Percentiles rank a stretch among this genome's conserved stretches.
Conservation (phyloP, 2,797 vertebrate species). For the Intellagama lesueurii region DNA sequence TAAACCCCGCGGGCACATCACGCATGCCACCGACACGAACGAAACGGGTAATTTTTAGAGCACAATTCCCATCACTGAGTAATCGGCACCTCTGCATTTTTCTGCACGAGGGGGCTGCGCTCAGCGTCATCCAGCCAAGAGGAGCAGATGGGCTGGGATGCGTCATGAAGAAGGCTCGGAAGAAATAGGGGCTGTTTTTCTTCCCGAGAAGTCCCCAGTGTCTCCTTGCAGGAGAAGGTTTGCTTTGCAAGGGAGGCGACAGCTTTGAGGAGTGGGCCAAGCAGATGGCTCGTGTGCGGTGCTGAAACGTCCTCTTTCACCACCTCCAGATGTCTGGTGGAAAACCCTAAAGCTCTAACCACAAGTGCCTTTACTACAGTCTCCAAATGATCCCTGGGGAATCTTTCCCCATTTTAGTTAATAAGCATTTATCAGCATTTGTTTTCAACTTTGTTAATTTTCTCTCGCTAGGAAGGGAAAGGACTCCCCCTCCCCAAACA, state of each 20-base stretch:
- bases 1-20: too few relatives aligned
- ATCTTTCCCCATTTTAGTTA: not conserved
- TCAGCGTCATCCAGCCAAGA: not conserved
- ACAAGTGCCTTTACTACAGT: not conserved
- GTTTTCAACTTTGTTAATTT: too few relatives aligned
- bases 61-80: not conserved
- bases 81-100: too few relatives aligned
- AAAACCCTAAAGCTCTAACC: not conserved
- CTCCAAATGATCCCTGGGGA: not conserved
- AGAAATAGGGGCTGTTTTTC: not conserved
- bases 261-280: not conserved
- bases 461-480: not conserved
- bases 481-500: too few relatives aligned
- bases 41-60: not conserved
- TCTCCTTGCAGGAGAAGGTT: not conserved
- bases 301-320: not conserved
- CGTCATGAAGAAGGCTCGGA: not conserved
- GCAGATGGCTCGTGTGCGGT: not conserved
- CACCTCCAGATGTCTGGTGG: not conserved
- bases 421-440: too few relatives aligned
- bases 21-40: not conserved
- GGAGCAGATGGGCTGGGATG: constrained; percentile 20
- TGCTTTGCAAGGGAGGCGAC: not conserved
- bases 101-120: not conserved
- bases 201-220: not conserved